A percentile compares a stretch with the other conserved stretches of the same genome.
These are phyloP conservation scores for Nymphicus hollandicus DNA, from an alignment of 2,113 vertebrate genomes.

Conservation along the genomic window DNA sequence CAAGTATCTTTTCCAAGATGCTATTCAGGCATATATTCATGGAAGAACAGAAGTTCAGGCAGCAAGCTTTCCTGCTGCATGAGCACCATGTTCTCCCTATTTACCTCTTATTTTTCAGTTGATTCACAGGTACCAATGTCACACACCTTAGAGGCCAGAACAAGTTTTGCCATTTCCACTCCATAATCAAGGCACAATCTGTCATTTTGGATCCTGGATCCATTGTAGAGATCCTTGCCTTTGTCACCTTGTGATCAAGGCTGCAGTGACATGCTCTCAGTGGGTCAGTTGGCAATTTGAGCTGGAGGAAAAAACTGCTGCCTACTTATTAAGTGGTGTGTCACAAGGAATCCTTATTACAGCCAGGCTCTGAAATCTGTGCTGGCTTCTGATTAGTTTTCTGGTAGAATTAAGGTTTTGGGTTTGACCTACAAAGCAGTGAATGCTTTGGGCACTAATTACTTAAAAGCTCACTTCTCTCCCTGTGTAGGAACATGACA, in stretches of 20 bases:
- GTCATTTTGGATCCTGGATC: not conserved
- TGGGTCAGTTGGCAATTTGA: not conserved
- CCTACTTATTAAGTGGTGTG: not conserved
- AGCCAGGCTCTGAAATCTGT: not conserved
- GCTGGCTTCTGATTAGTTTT: slow-evolving; percentile 43
- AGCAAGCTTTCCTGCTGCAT: not conserved
- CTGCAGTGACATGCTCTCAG: not conserved
- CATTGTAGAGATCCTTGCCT: not conserved
- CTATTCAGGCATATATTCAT: not conserved
- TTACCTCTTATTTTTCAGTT: not conserved
- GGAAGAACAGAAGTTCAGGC: not conserved
- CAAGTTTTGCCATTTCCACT: not conserved
- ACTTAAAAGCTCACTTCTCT: slow-evolving; percentile 50
- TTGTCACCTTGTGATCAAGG: not conserved
- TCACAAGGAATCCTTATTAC: slow-evolving; percentile 29
- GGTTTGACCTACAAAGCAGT: slow-evolving; percentile 58
- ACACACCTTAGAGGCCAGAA: not conserved
- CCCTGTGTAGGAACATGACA: not conserved
- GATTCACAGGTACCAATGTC: not conserved
- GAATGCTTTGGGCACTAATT: slow-evolving; percentile 64
- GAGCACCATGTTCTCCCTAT: not conserved
- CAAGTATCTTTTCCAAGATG: not conserved
- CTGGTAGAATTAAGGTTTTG: slow-evolving; percentile 52
- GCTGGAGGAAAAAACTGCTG: not conserved
- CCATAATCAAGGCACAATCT: not conserved